phyloP scores from a whole-genome alignment of 2,113 vertebrate species.

The Buteo buteo region DNA sequence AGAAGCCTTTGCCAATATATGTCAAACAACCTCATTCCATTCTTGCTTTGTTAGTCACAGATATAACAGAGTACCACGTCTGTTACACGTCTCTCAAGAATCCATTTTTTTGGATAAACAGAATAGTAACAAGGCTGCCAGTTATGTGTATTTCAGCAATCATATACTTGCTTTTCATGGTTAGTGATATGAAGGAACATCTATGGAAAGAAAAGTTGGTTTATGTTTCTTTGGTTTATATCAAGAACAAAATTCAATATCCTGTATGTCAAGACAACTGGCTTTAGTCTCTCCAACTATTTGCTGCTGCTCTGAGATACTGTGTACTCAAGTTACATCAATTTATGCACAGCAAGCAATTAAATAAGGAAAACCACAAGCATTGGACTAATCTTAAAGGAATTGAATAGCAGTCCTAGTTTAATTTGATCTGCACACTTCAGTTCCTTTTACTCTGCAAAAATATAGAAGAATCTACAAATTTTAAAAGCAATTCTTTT shows the following conservation, averaged over 20 bases:
- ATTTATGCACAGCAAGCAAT: neutral
- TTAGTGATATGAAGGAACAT: neutral
- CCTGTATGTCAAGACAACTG: neutral
- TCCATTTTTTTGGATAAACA: neutral
- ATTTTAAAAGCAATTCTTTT: neutral
- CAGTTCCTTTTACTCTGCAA: neutral
- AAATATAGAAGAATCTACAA: neutral
- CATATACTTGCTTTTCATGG: neutral
- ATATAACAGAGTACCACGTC: neutral
- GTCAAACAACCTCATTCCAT: neutral
- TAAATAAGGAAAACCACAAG: neutral
- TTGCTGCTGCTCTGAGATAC: neutral
- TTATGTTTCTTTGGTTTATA: neutral
- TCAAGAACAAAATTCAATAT: neutral
- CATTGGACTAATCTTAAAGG: neutral
- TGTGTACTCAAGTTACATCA: neutral
- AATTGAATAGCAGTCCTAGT: neutral
- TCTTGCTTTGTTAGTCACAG: neutral
- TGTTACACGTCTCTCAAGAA: neutral
- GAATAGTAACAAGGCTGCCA: neutral
- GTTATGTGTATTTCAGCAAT: neutral
- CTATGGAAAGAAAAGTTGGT: neutral
- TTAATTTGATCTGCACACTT: neutral
- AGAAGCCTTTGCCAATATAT: neutral
- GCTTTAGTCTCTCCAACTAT: neutral